phyloP scores from a whole-genome alignment of 2,888 invertebrate genomes.

The Bhutanitis thaidina region DNA sequence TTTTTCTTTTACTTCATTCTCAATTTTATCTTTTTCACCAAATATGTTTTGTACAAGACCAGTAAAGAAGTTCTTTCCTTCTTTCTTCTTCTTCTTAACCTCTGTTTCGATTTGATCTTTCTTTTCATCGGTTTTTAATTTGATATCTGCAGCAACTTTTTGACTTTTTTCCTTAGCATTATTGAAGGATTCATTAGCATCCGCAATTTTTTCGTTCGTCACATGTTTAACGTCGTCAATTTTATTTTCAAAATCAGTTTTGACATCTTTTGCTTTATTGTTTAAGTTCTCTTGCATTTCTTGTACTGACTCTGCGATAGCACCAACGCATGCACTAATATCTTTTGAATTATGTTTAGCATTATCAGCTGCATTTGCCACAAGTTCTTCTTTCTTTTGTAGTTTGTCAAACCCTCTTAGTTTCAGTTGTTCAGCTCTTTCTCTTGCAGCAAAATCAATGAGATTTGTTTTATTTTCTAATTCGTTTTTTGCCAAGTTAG shows the following conservation, averaged over 20 bases:
- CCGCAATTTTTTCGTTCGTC: constrained; percentile 48
- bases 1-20: constrained; percentile 61
- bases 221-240: constrained; percentile 44
- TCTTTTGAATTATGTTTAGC: constrained; percentile 41
- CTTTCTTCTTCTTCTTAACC: constrained; percentile 66
- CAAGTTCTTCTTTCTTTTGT: constrained; percentile 46
- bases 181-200: constrained; percentile 51
- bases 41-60: constrained; percentile 69
- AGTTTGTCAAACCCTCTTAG: constrained; percentile 43
- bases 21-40: constrained; percentile 69
- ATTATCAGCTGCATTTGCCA: constrained; percentile 42
- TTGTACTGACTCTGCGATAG: constrained; percentile 42
- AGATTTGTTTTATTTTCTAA: constrained; percentile 58
- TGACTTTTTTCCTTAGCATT: constrained; percentile 50
- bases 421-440: constrained; percentile 57
- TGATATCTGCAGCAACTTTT: constrained; percentile 37
- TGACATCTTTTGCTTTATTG: constrained; percentile 47
- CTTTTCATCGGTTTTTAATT: constrained; percentile 37
- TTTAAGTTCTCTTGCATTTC: constrained; percentile 43
- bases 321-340: not conserved
- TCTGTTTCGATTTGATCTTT: constrained; percentile 55
- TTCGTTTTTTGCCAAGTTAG: constrained; percentile 51
- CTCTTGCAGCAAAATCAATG: constrained; percentile 58
- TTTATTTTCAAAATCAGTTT: constrained; percentile 43
- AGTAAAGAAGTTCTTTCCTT: constrained; percentile 67